phyloP scores from a whole-genome alignment of 2,797 vertebrate genomes.

The Melanotaenia trifasciata region DNA sequence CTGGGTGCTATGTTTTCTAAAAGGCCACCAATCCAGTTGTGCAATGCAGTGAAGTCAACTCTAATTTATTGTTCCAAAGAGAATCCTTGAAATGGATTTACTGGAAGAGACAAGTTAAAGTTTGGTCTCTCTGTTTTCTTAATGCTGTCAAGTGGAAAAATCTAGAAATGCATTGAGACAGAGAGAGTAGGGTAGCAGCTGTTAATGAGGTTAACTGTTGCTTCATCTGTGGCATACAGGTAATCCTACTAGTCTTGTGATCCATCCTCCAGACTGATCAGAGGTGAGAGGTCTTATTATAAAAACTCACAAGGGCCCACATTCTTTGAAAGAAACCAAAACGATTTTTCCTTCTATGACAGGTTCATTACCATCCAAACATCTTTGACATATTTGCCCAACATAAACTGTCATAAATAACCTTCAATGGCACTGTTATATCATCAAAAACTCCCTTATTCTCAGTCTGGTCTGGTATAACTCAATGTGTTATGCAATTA shows the following conservation, averaged over 20 bases:
- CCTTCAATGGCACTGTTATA: constrained; percentile 43
- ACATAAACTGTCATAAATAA: constrained; percentile 60
- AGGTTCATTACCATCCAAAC: constrained; percentile 41
- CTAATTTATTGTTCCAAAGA: constrained; percentile 45
- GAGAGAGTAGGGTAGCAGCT: constrained; percentile 45
- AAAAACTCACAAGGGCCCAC: constrained; percentile 24
- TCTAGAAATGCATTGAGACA: constrained; percentile 17
- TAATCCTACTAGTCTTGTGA: constrained; percentile 29
- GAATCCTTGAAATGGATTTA: constrained; percentile 42
- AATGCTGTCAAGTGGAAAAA: constrained; percentile 32
- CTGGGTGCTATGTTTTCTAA: constrained; percentile 19
- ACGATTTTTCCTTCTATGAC: constrained; percentile 29
- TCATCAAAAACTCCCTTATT: constrained; percentile 43
- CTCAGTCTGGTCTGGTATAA: constrained; percentile 44
- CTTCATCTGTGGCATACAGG: constrained; percentile 21
- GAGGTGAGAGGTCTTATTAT: constrained; percentile 32
- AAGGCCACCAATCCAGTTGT: constrained; percentile 35
- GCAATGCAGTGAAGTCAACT: constrained; percentile 27
- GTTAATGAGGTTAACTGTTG: constrained; percentile 35
- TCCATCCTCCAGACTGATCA: constrained; percentile 38
- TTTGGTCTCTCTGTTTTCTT: constrained; percentile 26
- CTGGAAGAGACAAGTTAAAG: constrained; percentile 19
- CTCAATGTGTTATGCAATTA: constrained; percentile 49
- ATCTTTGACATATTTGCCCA: constrained; percentile 50
- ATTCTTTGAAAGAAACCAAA: constrained; percentile 41